phyloP scores from a whole-genome alignment of 1,140 invertebrate genomes.

The Zaprionus kolodkinae region DNA sequence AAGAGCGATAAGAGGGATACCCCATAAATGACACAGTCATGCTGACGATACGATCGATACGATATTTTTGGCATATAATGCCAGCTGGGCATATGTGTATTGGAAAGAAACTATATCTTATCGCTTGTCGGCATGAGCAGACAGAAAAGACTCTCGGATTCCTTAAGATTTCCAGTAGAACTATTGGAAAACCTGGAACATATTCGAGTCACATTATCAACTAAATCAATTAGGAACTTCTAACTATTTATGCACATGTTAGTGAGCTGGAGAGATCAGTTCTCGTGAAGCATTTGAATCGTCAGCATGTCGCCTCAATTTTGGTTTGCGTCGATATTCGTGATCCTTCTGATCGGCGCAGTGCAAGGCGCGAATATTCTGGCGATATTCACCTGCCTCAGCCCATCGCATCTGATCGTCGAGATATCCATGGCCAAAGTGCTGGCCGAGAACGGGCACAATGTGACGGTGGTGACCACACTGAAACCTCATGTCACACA shows the following conservation, averaged over 20 bases:
- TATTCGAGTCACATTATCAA: background rate
- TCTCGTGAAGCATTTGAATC: background rate
- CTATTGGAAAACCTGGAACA: too few relatives aligned
- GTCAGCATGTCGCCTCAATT: background rate
- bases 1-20: background rate
- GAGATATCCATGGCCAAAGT: slow-evolving; percentile 61
- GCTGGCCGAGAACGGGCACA: slow-evolving; percentile 68
- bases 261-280: background rate
- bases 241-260: background rate
- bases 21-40: background rate
- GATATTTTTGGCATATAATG: background rate
- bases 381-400: slow-evolving; percentile 52
- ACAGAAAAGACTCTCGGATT: background rate
- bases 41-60: background rate
- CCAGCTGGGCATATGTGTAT: background rate
- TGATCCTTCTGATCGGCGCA: too few relatives aligned
- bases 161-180: too few relatives aligned
- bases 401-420: slow-evolving; percentile 67
- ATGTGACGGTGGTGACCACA: slow-evolving; percentile 66
- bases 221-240: background rate
- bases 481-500: slow-evolving; percentile 55
- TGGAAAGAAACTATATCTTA: background rate
- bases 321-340: background rate
- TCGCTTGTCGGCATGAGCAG: background rate
- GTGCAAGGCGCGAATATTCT: slow-evolving; percentile 60